Base-by-base conservation (phyloP, 2,113 vertebrate species). In the Rutilus rutilus region DNA sequence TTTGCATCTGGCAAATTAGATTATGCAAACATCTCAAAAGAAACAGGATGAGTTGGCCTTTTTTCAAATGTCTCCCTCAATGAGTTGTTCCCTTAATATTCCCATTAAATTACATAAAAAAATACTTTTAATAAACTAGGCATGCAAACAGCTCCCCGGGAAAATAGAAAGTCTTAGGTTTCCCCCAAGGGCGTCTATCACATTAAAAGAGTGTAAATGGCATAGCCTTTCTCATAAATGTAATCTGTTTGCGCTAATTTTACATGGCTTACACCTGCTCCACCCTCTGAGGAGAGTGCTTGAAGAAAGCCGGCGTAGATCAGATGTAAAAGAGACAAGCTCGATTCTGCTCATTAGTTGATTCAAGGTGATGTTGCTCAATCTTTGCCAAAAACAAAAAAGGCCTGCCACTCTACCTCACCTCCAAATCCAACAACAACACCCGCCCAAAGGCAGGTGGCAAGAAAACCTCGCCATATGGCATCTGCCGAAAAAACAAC, bases 401-500 rank as follows among this genome's bases (percentile, higher is more conserved):
- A 30, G 7, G 87, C 52, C 85, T 88, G 88, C 87, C 90, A 90
- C 85, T 84, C 85, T 67, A 76, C 25, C 73, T 54, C 87, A 65
- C 60, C 45, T 79, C 52, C 9, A 88, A 83, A 89, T 86, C 30
- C 76, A 85, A 86, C 86, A 87, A 88, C 85, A 78, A 82, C 85
- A 84, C 88, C 88, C 79, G 87, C 89, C 87, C 90, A 89, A 87
- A 91, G 90, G 91, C 91, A 92, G 90, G 92, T 93, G 94, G 92
- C 92, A 87, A 76, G 33, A 85, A 93, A 90, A 87, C 76, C 85
- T 83, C 88, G 88, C 89, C 94, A 94, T 95, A 95, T 93, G 94
- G 92, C 85, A 62, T 84, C 86, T 84, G 88, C 87, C 62, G 84
- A 77, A 91, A 88, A 82, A 91, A 91, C 85, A 90, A 90, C 83